phyloP scores from a whole-genome alignment of 2,113 vertebrate species.

The Rhynchomys soricoides region DNA sequence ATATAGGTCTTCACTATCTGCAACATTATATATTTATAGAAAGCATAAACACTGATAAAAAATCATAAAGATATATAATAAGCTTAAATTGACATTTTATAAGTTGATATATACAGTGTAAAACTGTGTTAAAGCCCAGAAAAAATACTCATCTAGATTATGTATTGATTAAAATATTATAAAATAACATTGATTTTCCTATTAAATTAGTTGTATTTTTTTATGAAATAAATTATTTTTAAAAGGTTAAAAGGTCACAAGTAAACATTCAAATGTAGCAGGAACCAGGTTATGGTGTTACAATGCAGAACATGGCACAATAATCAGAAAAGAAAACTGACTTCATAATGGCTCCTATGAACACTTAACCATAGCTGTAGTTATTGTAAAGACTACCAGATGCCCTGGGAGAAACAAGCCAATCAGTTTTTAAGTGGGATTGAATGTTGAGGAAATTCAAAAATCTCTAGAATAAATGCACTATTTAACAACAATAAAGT shows the following conservation, averaged over 20 bases:
- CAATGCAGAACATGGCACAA: neutral
- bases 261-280: neutral
- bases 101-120: too few relatives aligned
- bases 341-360: neutral
- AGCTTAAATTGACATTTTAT: too few relatives aligned
- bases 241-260: neutral
- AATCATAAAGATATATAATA: too few relatives aligned
- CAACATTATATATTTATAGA: too few relatives aligned
- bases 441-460: neutral
- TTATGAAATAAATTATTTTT: neutral
- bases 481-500: neutral
- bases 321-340: neutral
- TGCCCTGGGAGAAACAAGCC: neutral
- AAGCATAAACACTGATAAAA: too few relatives aligned
- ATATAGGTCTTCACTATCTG: too few relatives aligned
- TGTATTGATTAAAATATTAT: too few relatives aligned
- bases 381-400: neutral
- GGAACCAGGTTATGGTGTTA: neutral
- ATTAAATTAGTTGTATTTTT: too few relatives aligned
- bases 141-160: too few relatives aligned
- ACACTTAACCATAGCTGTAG: neutral
- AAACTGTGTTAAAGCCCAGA: too few relatives aligned
- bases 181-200: too few relatives aligned
- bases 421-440: neutral
- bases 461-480: neutral